These are phyloP conservation scores for Sarcophaga peregrina DNA, from an alignment of 1,140 invertebrate genomes.

Conservation along the genomic window DNA sequence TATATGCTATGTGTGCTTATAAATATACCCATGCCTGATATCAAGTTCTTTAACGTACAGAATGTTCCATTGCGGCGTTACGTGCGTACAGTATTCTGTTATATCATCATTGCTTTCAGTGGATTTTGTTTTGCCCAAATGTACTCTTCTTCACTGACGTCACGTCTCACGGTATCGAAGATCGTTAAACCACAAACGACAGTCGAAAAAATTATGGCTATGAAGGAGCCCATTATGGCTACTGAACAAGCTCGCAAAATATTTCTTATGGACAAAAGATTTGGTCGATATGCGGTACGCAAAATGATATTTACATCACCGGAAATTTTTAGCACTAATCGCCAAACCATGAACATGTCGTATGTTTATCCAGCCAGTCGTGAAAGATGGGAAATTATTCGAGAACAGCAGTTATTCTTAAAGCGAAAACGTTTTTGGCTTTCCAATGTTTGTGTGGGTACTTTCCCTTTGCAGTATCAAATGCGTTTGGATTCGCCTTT, in stretches of 20 bases:
- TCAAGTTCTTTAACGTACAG: background rate
- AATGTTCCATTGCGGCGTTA: background rate
- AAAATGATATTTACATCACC: background rate
- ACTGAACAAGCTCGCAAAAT: background rate
- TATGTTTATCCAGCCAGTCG: slow-evolving; percentile 5
- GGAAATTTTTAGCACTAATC: background rate
- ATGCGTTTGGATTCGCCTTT: slow-evolving; percentile 12
- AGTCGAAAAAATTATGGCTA: background rate
- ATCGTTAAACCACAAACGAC: background rate
- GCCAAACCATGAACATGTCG: background rate
- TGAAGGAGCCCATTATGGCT: background rate
- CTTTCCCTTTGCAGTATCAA: background rate
- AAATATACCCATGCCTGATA: background rate
- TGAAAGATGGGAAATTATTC: background rate
- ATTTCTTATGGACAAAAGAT: background rate
- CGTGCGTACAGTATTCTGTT: background rate
- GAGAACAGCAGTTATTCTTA: background rate
- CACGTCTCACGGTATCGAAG: background rate
- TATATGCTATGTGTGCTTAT: background rate
- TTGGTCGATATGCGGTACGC: background rate
- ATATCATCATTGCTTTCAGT: background rate
- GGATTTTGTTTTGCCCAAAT: background rate
- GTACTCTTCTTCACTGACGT: background rate
- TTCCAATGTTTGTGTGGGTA: background rate
- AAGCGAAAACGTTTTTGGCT: background rate